Percentiles rank a stretch among this genome's conserved stretches.
phyloP scores from a whole-genome alignment of 2,797 vertebrate species.

The Orestias chungarensis region DNA sequence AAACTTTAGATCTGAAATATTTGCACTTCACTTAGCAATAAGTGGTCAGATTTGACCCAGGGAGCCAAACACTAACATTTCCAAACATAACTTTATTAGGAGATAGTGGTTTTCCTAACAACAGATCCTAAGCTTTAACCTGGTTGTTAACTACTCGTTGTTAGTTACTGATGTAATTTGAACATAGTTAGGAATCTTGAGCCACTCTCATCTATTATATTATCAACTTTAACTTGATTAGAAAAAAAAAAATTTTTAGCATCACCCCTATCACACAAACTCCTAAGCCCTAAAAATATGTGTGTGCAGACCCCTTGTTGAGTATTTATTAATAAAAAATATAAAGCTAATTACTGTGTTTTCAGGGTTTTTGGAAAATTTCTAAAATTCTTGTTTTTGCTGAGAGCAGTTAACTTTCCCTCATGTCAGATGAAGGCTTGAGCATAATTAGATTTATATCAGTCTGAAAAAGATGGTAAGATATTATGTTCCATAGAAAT shows the following conservation, averaged over 20 bases:
- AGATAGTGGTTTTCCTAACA: neutral
- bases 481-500: slow-evolving; percentile 14
- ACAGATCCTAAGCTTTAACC: neutral
- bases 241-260: no score
- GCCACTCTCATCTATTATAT: no score
- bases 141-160: no score
- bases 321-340: neutral
- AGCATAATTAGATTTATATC: slow-evolving; percentile 19
- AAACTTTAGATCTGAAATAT: slow-evolving; percentile 36
- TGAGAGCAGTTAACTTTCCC: slow-evolving; percentile 5
- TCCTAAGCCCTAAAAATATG: neutral
- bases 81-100: no score
- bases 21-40: slow-evolving; percentile 31
- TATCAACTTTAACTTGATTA: no score
- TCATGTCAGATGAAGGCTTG: slow-evolving; percentile 3
- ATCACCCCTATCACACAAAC: neutral
- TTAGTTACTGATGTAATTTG: neutral
- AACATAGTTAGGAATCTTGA: neutral
- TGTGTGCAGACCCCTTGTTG: no score
- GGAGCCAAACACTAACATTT: no score
- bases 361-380: neutral
- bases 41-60: no score
- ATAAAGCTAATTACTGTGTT: neutral
- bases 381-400: slow-evolving; percentile 1
- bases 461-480: slow-evolving; percentile 18